Evolutionary conservation across 1,140 invertebrate species (phyloP), one percentile per base, ranked within the genome.

Genomic region (Trichogramma pretiosum): DNA sequence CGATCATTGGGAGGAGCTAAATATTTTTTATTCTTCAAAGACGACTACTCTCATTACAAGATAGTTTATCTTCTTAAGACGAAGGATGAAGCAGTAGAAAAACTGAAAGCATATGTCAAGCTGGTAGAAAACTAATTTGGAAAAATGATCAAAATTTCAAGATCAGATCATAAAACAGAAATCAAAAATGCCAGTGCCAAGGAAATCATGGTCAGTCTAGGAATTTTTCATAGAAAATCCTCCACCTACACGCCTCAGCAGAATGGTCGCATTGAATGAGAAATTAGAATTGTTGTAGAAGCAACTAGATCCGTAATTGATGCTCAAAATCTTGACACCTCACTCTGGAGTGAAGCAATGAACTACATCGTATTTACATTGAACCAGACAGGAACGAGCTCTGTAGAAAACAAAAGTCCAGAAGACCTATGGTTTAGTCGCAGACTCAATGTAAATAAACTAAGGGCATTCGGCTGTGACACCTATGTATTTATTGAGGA

Each of bases 221-320:
- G 56, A 41, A 38, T 60, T 10, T 40, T 55, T 19, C 53, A 59
- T 53, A 61, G 14, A 43, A 42, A 24, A 16, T 24, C 59, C 13
- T 52, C 43, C n/a, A 44, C 56, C 0, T 67, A 68, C 43, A 62
- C 60, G 36, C 62, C 62, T 7, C 50, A 73, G 50, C 56, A 64
- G 44, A 73, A 72, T 50, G 65, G 67, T 2, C 34, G 56, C 13
- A 57, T 60, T 10, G 67, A 73, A 53, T 32, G 64, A 48, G 61
- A 62, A 38, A 71, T 68, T 53, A 21, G 63, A 13, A 69, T 61
- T 14, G 24, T 68, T 3, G 54, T 64, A 0, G 67, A 72, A 51
- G 40, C 54, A 52, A 60, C 60, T 3, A 28, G 57, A 24, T 35
- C 59, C 14, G 53, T 52, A 9, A 44, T 65, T 19, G 41, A 57